A percentile compares a stretch with the other conserved stretches of the same genome.
Evolutionary conservation across 1,140 invertebrate species (phyloP).

Genomic region (Drosophila littoralis): DNA sequence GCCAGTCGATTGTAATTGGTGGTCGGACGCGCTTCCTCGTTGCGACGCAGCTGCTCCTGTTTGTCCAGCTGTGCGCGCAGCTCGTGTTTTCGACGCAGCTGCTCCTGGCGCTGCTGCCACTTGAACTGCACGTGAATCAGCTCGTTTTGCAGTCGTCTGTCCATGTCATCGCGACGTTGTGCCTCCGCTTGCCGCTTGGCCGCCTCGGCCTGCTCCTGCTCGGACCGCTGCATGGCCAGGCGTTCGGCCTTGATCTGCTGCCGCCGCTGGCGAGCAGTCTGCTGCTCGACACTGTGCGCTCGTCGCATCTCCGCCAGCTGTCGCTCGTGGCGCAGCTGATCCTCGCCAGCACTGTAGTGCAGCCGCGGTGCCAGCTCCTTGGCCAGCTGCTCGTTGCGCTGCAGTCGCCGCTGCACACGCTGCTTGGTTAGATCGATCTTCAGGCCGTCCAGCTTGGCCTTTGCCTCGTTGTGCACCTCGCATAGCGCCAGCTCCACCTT

Average conservation of each 20-base stretch:
- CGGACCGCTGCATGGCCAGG: slow-evolving; percentile 49
- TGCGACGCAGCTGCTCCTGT: slow-evolving; percentile 46
- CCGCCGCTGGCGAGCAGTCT: slow-evolving; percentile 29
- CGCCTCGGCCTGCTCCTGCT: slow-evolving; percentile 51
- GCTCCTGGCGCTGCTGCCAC: slow-evolving; percentile 54
- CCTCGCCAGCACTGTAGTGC: slow-evolving; percentile 65
- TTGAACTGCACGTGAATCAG: slow-evolving; percentile 59
- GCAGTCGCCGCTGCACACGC: slow-evolving; percentile 51
- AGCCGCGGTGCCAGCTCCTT: slow-evolving; percentile 55
- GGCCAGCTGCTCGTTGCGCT: slow-evolving; percentile 55
- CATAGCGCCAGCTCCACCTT: slow-evolving; percentile 67
- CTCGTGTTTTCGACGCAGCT: slow-evolving; percentile 43
- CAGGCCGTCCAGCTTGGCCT: slow-evolving; percentile 55
- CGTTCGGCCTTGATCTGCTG: slow-evolving; percentile 51
- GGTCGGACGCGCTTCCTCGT: slow-evolving; percentile 45
- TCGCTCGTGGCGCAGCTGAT: slow-evolving; percentile 47
- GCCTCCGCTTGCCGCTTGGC: slow-evolving; percentile 25
- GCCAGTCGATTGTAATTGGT: slow-evolving; percentile 67
- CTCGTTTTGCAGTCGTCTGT: slow-evolving; percentile 55
- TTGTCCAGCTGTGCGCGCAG: slow-evolving; percentile 56
- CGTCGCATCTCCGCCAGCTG: slow-evolving; percentile 66
- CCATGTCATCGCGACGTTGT: slow-evolving; percentile 37
- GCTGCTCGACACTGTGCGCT: slow-evolving; percentile 70
- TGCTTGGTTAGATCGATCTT: slow-evolving; percentile 46
- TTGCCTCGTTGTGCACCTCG: slow-evolving; percentile 68